These are phyloP conservation scores for Mesitornis unicolor DNA, from an alignment of 2,113 vertebrate species.

Conservation along the genomic window DNA sequence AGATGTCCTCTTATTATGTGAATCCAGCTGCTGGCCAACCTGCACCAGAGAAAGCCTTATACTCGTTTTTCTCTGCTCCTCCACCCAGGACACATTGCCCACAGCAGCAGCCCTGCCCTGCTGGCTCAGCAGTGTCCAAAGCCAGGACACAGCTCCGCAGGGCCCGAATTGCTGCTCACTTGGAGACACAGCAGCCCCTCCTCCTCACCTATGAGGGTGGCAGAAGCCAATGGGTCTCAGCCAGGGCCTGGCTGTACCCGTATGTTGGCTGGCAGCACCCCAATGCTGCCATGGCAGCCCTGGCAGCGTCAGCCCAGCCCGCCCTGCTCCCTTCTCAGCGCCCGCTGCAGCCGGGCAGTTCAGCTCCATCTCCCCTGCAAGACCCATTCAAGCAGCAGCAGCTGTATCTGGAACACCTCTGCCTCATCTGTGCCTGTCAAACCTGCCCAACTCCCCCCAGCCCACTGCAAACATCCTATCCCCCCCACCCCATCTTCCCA, in stretches of 20 bases:
- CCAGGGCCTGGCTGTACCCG: not conserved
- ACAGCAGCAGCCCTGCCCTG: not conserved
- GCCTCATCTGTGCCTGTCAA: not conserved
- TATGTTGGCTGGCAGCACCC: not conserved
- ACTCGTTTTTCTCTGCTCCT: rapidly evolving
- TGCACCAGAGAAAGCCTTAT: not conserved
- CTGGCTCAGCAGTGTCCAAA: not conserved
- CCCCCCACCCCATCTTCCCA: rapidly evolving
- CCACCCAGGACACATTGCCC: rapidly evolving
- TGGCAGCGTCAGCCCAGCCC: not conserved
- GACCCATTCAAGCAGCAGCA: not conserved
- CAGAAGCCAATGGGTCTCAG: rapidly evolving
- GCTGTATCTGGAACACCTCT: not conserved
- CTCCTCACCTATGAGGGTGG: rapidly evolving
- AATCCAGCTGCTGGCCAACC: not conserved
- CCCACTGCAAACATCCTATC: rapidly evolving
- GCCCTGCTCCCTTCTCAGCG: rapidly evolving
- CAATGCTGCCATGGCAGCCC: not conserved
- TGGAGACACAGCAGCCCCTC: not conserved
- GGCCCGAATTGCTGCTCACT: rapidly evolving
- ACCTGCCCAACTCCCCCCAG: not conserved
- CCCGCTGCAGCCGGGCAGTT: rapidly evolving
- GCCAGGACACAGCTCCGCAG: not conserved
- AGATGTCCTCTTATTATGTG: rapidly evolving
- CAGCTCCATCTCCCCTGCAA: rapidly evolving